phyloP scores from a whole-genome alignment of 2,797 vertebrate genomes.

The Lutjanus campechanus region DNA sequence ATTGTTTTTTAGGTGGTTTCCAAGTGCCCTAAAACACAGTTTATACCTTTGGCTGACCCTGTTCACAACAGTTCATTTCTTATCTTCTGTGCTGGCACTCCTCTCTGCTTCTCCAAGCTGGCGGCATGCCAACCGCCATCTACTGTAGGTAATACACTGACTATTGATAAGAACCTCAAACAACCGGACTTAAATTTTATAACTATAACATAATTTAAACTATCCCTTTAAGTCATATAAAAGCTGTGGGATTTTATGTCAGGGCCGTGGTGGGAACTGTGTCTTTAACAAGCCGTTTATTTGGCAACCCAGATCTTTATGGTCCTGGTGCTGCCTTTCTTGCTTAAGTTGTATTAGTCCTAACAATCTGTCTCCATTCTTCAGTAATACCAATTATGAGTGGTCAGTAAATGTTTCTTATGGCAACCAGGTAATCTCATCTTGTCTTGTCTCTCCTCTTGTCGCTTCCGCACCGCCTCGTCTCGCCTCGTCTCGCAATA shows the following conservation, averaged over 20 bases:
- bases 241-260: slow-evolving; percentile 12
- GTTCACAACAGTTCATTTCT: too few relatives aligned
- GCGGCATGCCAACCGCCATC: too few relatives aligned
- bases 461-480: slow-evolving; percentile 36
- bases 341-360: slow-evolving; percentile 35
- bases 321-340: slow-evolving; percentile 33
- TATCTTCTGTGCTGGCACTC: too few relatives aligned
- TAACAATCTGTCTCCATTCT: slow-evolving; percentile 29
- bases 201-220: too few relatives aligned
- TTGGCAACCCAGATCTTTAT: slow-evolving; percentile 23
- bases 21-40: too few relatives aligned
- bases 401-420: slow-evolving; percentile 43
- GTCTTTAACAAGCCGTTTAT: slow-evolving; percentile 46
- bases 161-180: too few relatives aligned
- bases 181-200: too few relatives aligned
- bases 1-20: too few relatives aligned
- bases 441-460: slow-evolving; percentile 51
- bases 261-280: slow-evolving; percentile 75
- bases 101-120: too few relatives aligned
- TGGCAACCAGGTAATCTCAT: slow-evolving; percentile 25
- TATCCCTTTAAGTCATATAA: neutral
- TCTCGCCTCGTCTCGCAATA: slow-evolving; percentile 17
- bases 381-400: slow-evolving; percentile 23
- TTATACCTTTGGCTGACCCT: too few relatives aligned
- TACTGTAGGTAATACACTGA: too few relatives aligned